Conservation (phyloP, 2,797 vertebrate genomes). For the Staurois parvus region DNA sequence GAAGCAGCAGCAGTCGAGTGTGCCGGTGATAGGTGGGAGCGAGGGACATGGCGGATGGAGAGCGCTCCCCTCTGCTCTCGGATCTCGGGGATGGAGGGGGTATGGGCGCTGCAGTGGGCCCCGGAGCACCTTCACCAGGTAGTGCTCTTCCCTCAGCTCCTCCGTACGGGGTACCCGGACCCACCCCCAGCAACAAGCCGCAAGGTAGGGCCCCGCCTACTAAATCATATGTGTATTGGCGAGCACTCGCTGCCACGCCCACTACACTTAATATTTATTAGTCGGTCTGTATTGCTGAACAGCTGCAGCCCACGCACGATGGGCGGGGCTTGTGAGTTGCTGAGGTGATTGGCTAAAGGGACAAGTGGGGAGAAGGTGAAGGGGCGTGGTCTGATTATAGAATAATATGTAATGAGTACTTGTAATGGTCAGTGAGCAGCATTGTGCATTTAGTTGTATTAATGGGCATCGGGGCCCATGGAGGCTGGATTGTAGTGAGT, state of each 20-base stretch:
- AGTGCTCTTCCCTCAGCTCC: conserved; percentile 78
- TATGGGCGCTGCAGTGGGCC: conserved; percentile 69
- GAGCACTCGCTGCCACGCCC: background rate
- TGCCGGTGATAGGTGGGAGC: conserved; percentile 39
- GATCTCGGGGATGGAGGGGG: conserved; percentile 85
- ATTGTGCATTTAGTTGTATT: too few relatives aligned
- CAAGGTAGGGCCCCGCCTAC: conserved; percentile 78
- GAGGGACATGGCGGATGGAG: conserved; percentile 87
- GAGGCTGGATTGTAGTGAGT: too few relatives aligned
- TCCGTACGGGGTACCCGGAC: conserved; percentile 75
- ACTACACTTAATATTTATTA: background rate
- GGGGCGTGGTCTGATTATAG: background rate
- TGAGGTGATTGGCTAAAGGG: background rate
- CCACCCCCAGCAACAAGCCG: conserved; percentile 80
- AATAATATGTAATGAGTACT: too few relatives aligned
- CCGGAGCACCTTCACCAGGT: conserved; percentile 68
- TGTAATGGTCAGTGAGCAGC: too few relatives aligned
- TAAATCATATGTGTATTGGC: background rate
- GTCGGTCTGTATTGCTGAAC: background rate
- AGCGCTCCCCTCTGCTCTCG: conserved; percentile 90
- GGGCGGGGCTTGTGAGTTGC: background rate
- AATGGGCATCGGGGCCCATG: too few relatives aligned
- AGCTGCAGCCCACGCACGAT: background rate
- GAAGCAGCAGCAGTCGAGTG: conserved; percentile 16
- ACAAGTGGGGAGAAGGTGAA: background rate